These are phyloP conservation scores for Tachycineta bicolor DNA, from an alignment of 2,113 vertebrate genomes.

Conservation along the genomic window DNA sequence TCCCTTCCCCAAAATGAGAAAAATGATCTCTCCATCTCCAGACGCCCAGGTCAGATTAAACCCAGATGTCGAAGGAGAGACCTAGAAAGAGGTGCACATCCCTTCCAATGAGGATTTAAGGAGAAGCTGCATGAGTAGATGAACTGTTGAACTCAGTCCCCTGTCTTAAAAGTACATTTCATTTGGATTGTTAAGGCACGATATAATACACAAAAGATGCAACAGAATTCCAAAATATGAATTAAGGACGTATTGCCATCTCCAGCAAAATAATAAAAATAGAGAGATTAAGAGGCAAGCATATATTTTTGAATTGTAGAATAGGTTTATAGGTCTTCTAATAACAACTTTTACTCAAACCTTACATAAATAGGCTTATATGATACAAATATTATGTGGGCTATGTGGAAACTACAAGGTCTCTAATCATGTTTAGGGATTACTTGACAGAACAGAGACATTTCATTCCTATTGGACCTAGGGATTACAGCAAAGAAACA, in stretches of 20 bases:
- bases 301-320: slow-evolving; percentile 78
- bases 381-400: slow-evolving; percentile 81
- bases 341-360: slow-evolving; percentile 82
- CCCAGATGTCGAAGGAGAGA: neutral
- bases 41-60: slow-evolving; percentile 1
- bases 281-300: slow-evolving; percentile 75
- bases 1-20: neutral
- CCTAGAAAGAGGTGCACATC: neutral
- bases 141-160: slow-evolving; percentile 53
- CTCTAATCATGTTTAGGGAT: slow-evolving; percentile 90
- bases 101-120: neutral
- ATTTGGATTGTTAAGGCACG: neutral
- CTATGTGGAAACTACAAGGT: slow-evolving; percentile 79
- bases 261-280: slow-evolving; percentile 72
- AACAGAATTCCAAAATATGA: slow-evolving; percentile 70
- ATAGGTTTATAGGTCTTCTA: slow-evolving; percentile 82
- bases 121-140: slow-evolving; percentile 23
- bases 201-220: slow-evolving; percentile 44
- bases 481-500: slow-evolving; percentile 84
- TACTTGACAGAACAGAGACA: slow-evolving; percentile 81
- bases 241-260: slow-evolving; percentile 69
- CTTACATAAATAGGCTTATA: slow-evolving; percentile 87
- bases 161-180: slow-evolving; percentile 67
- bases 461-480: slow-evolving; percentile 81
- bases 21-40: neutral